These are phyloP conservation scores for Drosophila prolongata DNA, from an alignment of 2,888 invertebrate genomes.

Conservation along the genomic window DNA sequence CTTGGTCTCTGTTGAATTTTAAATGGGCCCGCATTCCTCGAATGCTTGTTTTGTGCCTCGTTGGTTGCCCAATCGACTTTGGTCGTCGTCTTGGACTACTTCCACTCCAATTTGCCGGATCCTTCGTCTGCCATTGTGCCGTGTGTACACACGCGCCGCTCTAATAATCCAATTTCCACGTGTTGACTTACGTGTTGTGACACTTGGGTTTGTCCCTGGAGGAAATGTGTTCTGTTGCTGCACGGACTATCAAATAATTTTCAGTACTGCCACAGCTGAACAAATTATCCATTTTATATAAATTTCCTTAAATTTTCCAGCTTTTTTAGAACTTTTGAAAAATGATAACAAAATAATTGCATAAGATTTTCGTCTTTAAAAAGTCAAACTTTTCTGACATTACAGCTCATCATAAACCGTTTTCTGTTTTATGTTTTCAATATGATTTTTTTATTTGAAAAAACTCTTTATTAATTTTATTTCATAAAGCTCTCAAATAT, in stretches of 20 bases:
- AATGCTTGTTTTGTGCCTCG: conserved; percentile 29
- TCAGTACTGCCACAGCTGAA: too few species aligned
- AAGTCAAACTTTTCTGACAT: too few species aligned
- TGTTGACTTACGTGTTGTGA: conserved; percentile 56
- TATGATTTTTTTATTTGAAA: too few species aligned
- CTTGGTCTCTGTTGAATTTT: conserved; percentile 28
- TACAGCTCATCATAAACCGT: too few species aligned
- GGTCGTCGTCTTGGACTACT: conserved; percentile 25
- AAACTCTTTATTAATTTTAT: too few species aligned
- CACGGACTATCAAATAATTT: neutral
- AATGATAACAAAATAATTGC: too few species aligned
- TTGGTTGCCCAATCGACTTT: conserved; percentile 32
- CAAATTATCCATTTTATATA: neutral
- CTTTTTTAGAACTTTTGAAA: too few species aligned
- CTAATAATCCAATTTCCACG: conserved; percentile 53
- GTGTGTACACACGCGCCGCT: conserved; percentile 27
- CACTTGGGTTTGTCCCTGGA: conserved; percentile 31
- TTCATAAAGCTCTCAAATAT: neutral
- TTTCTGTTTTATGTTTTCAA: too few species aligned
- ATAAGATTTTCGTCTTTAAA: too few species aligned
- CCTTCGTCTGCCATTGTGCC: conserved; percentile 25
- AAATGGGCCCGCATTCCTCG: conserved; percentile 21
- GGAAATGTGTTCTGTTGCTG: conserved; percentile 2
- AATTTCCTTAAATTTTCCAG: neutral
- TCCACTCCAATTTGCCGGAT: conserved; percentile 37